These are phyloP conservation scores for Chymomyza procnemis DNA, from an alignment of 2,888 invertebrate genomes.

Conservation along the genomic window DNA sequence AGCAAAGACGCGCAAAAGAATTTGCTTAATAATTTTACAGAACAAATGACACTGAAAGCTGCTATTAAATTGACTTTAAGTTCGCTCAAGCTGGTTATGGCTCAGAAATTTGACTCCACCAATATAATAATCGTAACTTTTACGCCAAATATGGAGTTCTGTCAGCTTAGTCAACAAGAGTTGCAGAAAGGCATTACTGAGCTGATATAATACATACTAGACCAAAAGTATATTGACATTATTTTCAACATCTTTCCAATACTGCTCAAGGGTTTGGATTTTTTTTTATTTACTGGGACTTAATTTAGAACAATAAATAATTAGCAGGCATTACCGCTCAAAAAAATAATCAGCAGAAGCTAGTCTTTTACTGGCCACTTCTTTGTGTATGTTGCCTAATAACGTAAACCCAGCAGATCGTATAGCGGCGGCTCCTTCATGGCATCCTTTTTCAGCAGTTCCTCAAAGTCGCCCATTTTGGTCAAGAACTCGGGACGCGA, in stretches of 20 bases:
- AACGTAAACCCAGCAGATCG: conserved; percentile 71
- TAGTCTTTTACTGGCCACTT: no score
- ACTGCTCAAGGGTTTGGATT: not conserved
- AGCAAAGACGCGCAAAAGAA: conserved; percentile 99
- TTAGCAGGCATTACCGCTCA: not conserved
- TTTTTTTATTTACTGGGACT: no score
- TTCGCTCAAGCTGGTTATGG: conserved; percentile 99
- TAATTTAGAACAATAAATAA: no score
- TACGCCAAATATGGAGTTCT: conserved; percentile 89
- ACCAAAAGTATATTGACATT: conserved; percentile 17
- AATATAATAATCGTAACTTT: conserved; percentile 99
- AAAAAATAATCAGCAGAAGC: not conserved
- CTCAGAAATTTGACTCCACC: conserved; percentile 96
- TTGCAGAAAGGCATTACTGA: conserved; percentile 95
- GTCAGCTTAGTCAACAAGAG: conserved; percentile 93
- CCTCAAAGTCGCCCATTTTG: conserved; percentile 66
- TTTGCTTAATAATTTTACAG: conserved; percentile 85
- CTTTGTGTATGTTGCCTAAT: conserved; percentile 37
- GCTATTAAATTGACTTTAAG: conserved; percentile 91
- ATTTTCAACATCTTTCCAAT: not conserved
- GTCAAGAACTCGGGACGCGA: conserved; percentile 71
- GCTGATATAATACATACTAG: no score
- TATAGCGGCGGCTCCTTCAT: conserved; percentile 71
- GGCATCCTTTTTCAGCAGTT: conserved; percentile 40
- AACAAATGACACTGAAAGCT: conserved; percentile 95